Base-by-base conservation (phyloP, 2,888 invertebrate genomes). In the Gisinianus flammeolus region DNA sequence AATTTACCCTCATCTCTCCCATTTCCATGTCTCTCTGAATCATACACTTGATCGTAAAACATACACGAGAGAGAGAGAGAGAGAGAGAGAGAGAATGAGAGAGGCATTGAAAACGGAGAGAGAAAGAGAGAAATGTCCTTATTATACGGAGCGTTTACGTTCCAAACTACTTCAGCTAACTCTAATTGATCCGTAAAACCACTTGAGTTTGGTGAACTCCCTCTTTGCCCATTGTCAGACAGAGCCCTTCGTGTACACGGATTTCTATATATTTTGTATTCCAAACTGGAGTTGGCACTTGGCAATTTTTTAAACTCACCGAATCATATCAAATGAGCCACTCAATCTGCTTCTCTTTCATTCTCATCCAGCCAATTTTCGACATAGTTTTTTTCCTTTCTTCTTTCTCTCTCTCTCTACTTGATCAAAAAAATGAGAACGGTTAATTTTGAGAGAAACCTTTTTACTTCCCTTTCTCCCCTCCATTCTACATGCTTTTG, bases 1-100 rank as follows among this genome's bases (percentile, higher is more conserved):
- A 83, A 82, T 83, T 83, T 80, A 79, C 79, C 76, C 73, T 58
- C 74, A 70, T 64, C 79, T 64, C 64, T 35, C 62, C 22, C 67
- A 24, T 26, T 62, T 26, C 26, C 62, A 2, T 31, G n/a, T 33
- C 31, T 69, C 19, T 44, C 22, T 74, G 74, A 66, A 74, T 74
- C 66, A 74, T 74, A 44, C 74, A 66, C 66, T 66, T 66, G 66
- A 52, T 66, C 24, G 52, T 74, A 74, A 74, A 74, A 74, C 74
- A 74, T 54, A 64, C 52, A 33, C 6, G 19, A 35, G 2, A 44
- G 2, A 64, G 30, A 62, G 26, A 54, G 54, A 44, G 22, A 58
- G 58, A 58, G 1, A 58, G 22, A n/a, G 22, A n/a, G 22, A 58
- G 22, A 58, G n/a, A 24, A 6, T n/a, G 22, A 22, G 22, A 22